Percentiles rank a stretch among this genome's conserved stretches.
Evolutionary conservation across 2,888 invertebrate species (phyloP).

Genomic region (Fragum sueziense): DNA sequence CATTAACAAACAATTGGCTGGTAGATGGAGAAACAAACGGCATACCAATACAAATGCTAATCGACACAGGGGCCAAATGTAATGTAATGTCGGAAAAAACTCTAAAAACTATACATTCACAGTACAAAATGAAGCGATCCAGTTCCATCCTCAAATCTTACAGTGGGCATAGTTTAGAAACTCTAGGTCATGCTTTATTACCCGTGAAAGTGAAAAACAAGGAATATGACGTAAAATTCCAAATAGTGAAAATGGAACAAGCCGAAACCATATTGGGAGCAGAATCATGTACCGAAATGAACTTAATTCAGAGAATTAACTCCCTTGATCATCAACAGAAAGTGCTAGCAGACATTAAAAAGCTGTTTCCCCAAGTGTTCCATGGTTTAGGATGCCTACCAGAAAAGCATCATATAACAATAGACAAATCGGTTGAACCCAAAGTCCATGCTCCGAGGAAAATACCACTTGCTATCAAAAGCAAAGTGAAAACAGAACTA

Average conservation of each 20-base stretch:
- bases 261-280: conserved; percentile 25
- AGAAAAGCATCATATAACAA: conserved; percentile 29
- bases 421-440: conserved; percentile 24
- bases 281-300: conserved; percentile 22
- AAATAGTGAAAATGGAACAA: conserved; percentile 23
- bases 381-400: conserved; percentile 35
- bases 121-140: neutral
- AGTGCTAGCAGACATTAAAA: conserved; percentile 20
- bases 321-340: conserved; percentile 3
- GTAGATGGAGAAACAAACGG: conserved; percentile 22
- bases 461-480: conserved; percentile 41
- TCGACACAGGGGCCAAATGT: conserved; percentile 22
- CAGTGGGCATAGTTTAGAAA: conserved; percentile 23
- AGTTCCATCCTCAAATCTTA: conserved; percentile 24
- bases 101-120: neutral
- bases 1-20: conserved; percentile 28
- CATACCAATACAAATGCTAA: conserved; percentile 22
- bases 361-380: conserved; percentile 25
- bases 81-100: conserved; percentile 24
- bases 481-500: conserved; percentile 45
- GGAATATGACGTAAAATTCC: conserved; percentile 26
- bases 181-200: neutral
- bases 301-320: conserved; percentile 20
- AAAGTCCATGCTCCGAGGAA: conserved; percentile 44
- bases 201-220: conserved; percentile 19